phyloP scores from a whole-genome alignment of 2,888 invertebrate species.

The Ectemnius cavifrons region DNA sequence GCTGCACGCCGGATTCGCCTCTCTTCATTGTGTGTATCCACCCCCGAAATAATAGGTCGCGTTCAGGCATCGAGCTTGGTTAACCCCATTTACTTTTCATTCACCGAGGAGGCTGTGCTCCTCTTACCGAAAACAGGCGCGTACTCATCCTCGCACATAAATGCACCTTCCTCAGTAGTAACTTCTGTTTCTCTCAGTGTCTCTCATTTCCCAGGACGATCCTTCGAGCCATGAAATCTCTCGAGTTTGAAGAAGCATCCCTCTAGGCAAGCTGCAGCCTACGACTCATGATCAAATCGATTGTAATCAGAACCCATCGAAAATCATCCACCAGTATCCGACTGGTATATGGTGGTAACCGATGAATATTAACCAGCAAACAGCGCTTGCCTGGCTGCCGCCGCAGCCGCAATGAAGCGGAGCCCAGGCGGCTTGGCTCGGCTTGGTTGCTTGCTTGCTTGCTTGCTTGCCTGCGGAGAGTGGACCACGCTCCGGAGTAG shows the following conservation, averaged over 20 bases:
- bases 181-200: constrained; percentile 32
- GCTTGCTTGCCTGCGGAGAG: constrained; percentile 35
- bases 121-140: constrained; percentile 59
- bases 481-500: constrained; percentile 58
- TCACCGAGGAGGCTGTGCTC: constrained; percentile 44
- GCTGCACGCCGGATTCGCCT: constrained; percentile 49
- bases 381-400: constrained; percentile 60
- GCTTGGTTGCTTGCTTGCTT: neutral
- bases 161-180: constrained; percentile 37
- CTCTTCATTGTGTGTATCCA: constrained; percentile 52
- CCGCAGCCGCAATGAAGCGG: constrained; percentile 53
- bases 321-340: constrained; percentile 65
- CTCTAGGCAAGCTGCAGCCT: neutral
- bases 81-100: constrained; percentile 62
- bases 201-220: constrained; percentile 28
- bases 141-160: constrained; percentile 39
- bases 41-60: constrained; percentile 56
- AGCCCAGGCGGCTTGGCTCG: constrained; percentile 37
- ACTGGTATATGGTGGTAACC: constrained; percentile 65
- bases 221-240: too few species aligned
- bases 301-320: constrained; percentile 68
- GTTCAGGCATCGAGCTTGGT: constrained; percentile 50
- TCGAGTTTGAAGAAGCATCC: neutral
- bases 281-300: constrained; percentile 65
- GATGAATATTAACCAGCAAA: constrained; percentile 78